A percentile compares a stretch with the other conserved stretches of the same genome.
Evolutionary conservation across 2,113 vertebrate genomes (phyloP).

Genomic region (Lepus timidus): DNA sequence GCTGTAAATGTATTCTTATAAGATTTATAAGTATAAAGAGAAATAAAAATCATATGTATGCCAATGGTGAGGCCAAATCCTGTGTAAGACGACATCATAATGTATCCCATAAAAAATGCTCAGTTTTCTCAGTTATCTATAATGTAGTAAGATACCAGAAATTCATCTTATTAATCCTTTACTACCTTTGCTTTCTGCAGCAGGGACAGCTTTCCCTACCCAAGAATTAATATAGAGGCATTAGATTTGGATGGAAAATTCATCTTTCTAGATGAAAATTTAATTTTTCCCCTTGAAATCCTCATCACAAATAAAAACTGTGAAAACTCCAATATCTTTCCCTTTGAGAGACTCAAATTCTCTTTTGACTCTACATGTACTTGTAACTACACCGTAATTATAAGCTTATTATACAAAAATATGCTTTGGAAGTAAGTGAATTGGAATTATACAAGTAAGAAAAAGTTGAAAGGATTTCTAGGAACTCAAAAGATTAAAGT

Average conservation of each 20-base stretch:
- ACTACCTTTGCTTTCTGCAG: not conserved
- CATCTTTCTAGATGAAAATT: slow-evolving; percentile 1
- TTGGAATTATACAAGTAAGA: slow-evolving; percentile 16
- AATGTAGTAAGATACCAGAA: not conserved
- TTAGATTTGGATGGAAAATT: not conserved
- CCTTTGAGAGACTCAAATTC: not conserved
- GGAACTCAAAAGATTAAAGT: slow-evolving; percentile 20
- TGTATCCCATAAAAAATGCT: not conserved
- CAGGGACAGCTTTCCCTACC: not conserved
- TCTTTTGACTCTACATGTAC: not conserved
- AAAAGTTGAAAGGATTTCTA: not conserved
- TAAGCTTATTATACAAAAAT: slow-evolving; percentile 35
- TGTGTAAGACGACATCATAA: not conserved
- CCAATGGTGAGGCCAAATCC: not conserved
- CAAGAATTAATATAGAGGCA: slow-evolving; percentile 26
- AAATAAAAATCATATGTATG: not conserved
- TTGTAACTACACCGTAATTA: not conserved
- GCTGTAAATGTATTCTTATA: not conserved
- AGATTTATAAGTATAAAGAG: not conserved
- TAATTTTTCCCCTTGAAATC: not conserved
- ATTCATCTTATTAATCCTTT: slow-evolving; percentile 9
- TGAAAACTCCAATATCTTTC: not conserved
- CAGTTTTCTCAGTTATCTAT: not conserved
- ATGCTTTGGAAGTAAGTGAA: slow-evolving; percentile 18
- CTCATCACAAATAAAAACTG: slow-evolving; percentile 19